Evolutionary conservation across 1,140 invertebrate genomes (phyloP).

Genomic region (Neodiprion virginianus): DNA sequence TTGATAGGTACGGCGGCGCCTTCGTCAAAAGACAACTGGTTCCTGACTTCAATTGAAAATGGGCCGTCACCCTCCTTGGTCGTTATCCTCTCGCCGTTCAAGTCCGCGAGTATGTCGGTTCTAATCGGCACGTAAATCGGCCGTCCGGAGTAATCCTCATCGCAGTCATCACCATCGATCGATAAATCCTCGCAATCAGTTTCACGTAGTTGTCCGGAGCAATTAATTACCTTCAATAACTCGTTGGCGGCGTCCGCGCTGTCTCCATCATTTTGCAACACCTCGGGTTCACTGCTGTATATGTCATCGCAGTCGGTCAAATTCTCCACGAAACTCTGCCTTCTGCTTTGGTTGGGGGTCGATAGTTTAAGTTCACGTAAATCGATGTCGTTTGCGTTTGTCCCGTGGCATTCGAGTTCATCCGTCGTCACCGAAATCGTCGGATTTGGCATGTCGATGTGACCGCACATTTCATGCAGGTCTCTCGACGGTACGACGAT

Average conservation of each 20-base stretch:
- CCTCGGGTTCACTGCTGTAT: conserved; percentile 48
- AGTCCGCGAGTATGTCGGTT: conserved; percentile 48
- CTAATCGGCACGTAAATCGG: conserved; percentile 39
- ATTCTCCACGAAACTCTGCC: conserved; percentile 46
- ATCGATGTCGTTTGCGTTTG: conserved; percentile 19
- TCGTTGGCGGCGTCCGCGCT: conserved; percentile 14
- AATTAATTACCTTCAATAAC: background rate
- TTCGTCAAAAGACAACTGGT: conserved; percentile 44
- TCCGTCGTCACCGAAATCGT: conserved; percentile 51
- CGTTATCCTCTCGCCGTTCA: conserved; percentile 53
- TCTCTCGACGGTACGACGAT: background rate
- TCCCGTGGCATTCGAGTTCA: conserved; percentile 20
- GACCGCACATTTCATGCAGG: background rate
- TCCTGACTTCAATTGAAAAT: conserved; percentile 55
- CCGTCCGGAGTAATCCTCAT: conserved; percentile 26
- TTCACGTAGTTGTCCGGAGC: conserved; percentile 44
- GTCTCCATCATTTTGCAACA: conserved; percentile 10
- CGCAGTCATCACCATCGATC: conserved; percentile 49
- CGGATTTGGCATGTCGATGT: conserved; percentile 30
- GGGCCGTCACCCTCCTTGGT: conserved; percentile 59
- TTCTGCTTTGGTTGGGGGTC: conserved; percentile 29
- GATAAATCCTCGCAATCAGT: conserved; percentile 56
- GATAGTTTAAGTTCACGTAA: conserved; percentile 31
- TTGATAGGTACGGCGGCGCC: background rate
- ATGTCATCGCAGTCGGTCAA: conserved; percentile 58